A percentile compares a stretch with the other conserved stretches of the same genome.
Conservation (phyloP, 2,113 vertebrate genomes). For the Tupaia tana region DNA sequence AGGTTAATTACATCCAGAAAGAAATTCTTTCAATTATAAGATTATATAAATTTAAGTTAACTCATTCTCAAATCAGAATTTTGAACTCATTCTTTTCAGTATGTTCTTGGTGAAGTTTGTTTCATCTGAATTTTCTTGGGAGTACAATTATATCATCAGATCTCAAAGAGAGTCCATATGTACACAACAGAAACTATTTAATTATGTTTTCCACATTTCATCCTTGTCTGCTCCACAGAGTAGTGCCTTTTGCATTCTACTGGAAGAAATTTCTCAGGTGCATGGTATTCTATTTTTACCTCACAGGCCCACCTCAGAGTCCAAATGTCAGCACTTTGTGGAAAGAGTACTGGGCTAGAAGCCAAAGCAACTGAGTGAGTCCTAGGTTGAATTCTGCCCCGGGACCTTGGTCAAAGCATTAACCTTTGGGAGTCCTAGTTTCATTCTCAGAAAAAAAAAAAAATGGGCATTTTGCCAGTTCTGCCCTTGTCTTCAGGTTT, state of each 20-base stretch:
- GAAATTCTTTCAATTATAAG: constrained; percentile 54
- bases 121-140: constrained; percentile 36
- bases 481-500: background rate
- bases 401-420: constrained; percentile 45
- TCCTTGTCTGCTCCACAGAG: background rate
- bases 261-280: constrained; percentile 54
- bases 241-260: constrained; percentile 38
- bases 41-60: constrained; percentile 53
- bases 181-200: background rate
- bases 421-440: constrained; percentile 52
- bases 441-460: background rate
- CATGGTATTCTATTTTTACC: constrained; percentile 61
- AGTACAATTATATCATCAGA: background rate
- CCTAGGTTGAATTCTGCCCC: constrained; percentile 28
- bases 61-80: background rate
- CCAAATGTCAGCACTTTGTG: constrained; percentile 65
- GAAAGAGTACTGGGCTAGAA: constrained; percentile 42
- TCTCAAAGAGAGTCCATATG: background rate
- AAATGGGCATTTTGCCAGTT: constrained; percentile 26
- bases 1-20: constrained; percentile 59
- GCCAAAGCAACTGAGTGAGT: background rate
- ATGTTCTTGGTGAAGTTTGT: constrained; percentile 36
- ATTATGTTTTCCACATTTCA: background rate
- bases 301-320: constrained; percentile 4
- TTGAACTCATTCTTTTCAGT: constrained; percentile 13